These are phyloP conservation scores for Riptortus pedestris DNA, from an alignment of 1,140 invertebrate genomes.

Conservation along the genomic window DNA sequence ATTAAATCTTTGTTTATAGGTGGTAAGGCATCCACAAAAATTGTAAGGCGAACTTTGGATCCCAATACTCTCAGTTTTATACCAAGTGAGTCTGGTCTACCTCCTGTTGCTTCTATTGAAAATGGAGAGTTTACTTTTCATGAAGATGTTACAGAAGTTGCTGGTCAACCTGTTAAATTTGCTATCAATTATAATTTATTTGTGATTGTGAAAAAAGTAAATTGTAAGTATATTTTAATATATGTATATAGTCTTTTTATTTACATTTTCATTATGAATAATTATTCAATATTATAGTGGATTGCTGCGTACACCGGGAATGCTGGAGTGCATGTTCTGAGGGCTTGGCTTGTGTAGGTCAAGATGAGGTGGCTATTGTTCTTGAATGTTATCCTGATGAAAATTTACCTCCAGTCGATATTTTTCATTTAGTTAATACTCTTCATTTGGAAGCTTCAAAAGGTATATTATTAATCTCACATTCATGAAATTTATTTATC, in stretches of 20 bases:
- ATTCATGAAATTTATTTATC: too few relatives aligned
- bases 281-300: slow-evolving; percentile 46
- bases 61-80: slow-evolving; percentile 32
- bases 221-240: slow-evolving; percentile 33
- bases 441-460: slow-evolving; percentile 68
- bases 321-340: slow-evolving; percentile 73
- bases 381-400: slow-evolving; percentile 63
- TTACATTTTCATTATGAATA: slow-evolving; percentile 10
- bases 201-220: slow-evolving; percentile 64
- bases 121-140: slow-evolving; percentile 19
- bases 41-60: slow-evolving; percentile 29
- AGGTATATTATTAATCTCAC: too few relatives aligned
- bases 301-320: slow-evolving; percentile 67
- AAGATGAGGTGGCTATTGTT: slow-evolving; percentile 74
- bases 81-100: slow-evolving; percentile 29
- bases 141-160: slow-evolving; percentile 16
- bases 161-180: slow-evolving; percentile 54
- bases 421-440: slow-evolving; percentile 64
- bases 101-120: slow-evolving; percentile 25
- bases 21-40: background rate
- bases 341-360: slow-evolving; percentile 70
- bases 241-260: background rate
- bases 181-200: slow-evolving; percentile 69
- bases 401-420: slow-evolving; percentile 57
- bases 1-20: background rate